Base-by-base conservation (phyloP, 2,113 vertebrate species). In the Chascanopsetta lugubris region DNA sequence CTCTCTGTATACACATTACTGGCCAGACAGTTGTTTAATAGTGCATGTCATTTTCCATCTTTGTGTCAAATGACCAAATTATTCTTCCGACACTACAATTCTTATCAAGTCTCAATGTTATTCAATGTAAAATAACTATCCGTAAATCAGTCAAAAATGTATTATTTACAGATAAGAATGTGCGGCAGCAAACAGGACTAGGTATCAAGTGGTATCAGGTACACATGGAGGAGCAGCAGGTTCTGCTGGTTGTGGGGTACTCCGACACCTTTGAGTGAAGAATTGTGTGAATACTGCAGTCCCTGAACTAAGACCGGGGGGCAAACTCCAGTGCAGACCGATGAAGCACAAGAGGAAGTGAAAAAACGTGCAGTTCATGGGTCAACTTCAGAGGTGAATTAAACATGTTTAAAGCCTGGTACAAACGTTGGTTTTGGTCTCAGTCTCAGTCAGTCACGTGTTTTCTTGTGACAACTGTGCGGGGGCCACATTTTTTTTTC, bases 201-300 rank as follows among this genome's bases (percentile, higher is more conserved):
- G 40, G 6, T 13, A 20, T 6, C 26, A 49, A 25, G 21, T n/a
- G n/a, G n/a, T n/a, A 50, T 17, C n/a, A 36, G 8, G 42, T 8
- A 5, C 7, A n/a, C 8, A 10, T 13, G 18, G 27, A 34, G 53
- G 17, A 38, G 12, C 6, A 36, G 15, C 8, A 4, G 11, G 21
- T 26, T 47, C 29, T 11, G 13, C 8, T 25, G 22, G 30, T 15
- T 34, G 12, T 17, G 30, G 36, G 53, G 53, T 51, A 1, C 3
- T 30, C 27, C 18, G 15, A 54, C 12, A 21, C 18, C 27, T 54
- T 20, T 54, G 29, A 11, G 29, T 4, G 7, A 29, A 25, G 20
- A 29, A 24, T 6, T 51, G n/a, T 51, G 42, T 21, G 40, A 21
- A 13, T 18, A 29, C 50, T 15, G 50, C 50, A 54, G 49, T 57